Percentiles rank a stretch among this genome's conserved stretches.
These are phyloP conservation scores for Siniperca chuatsi DNA, from an alignment of 2,113 vertebrate genomes.

Conservation along the genomic window DNA sequence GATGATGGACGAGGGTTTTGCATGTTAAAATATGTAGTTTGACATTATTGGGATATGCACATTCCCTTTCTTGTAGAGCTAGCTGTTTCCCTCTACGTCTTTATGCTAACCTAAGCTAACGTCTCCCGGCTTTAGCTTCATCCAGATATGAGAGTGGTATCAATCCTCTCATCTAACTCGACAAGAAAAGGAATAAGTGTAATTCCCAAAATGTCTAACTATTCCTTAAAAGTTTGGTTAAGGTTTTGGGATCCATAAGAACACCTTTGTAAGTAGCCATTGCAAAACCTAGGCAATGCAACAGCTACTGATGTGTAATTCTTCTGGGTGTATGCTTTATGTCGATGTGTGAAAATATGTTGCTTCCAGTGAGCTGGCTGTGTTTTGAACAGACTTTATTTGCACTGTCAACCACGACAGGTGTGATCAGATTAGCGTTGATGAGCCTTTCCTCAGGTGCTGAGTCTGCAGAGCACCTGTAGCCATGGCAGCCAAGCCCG, in stretches of 20 bases:
- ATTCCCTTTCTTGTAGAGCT: no score
- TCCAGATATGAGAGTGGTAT: not conserved
- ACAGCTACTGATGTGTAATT: not conserved
- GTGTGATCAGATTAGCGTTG: conserved; percentile 13
- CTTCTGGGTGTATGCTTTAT: not conserved
- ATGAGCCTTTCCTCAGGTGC: conserved; percentile 23
- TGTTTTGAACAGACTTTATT: not conserved
- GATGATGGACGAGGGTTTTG: not conserved
- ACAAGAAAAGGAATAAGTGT: not conserved
- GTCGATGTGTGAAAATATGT: not conserved
- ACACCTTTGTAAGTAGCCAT: not conserved
- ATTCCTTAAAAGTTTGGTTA: not conserved
- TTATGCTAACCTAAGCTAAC: not conserved
- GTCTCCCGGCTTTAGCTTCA: not conserved
- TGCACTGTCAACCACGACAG: conserved; percentile 6
- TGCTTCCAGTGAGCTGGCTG: not conserved
- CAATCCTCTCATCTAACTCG: not conserved
- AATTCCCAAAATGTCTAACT: not conserved
- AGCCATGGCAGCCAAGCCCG: conserved; percentile 9
- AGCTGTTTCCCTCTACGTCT: not conserved
- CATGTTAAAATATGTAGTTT: not conserved
- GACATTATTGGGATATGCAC: not conserved
- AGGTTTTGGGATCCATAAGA: not conserved
- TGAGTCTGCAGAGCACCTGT: conserved; percentile 6
- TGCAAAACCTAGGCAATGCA: not conserved